Evolutionary conservation across 2,113 vertebrate genomes (phyloP), one percentile per base, ranked within the genome.

Genomic region (Glaucidium brasilianum): DNA sequence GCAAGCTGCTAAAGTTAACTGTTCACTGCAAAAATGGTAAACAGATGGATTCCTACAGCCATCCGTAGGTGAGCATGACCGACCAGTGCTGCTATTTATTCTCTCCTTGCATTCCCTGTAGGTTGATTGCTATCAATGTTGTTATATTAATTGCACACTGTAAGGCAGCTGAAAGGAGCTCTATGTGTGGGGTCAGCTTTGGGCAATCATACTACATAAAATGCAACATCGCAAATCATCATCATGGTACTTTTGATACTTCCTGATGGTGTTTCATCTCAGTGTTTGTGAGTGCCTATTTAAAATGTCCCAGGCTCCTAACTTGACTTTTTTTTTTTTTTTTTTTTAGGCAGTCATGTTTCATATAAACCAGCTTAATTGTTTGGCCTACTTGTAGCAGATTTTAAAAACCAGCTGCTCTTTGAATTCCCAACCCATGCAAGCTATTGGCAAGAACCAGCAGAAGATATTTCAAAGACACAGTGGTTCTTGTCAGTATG

Each of bases 171-270:
- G 59, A 53, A 34, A 32, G 56, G 60, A 45, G 62, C 50, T 74
- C 5, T 0, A 16, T 29, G 35, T 47, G 29, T 14, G 66, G 64
- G 56, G 47, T 35, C 89, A 49, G 53, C 77, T 64, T 59, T 47
- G 43, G 67, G 87, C 49, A 56, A 0, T 13, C 0, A 0, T 62
- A 4, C 39, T 37, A 8, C 0, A 0, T 63, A n/a, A 23, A 78
- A 27, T 17, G 37, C 37, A 32, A 1, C 0, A 0, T 50, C 0
- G 0, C n/a, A 41, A 18, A 9, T 50, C 30, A 3, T 43, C 1
- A 0, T 32, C 22, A 1, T 12, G 6, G 20, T 6, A 39, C 10
- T 12, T 47, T 8, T 72, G 50, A 8, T 55, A 13, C 50, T 88
- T 74, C 55, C 43, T 69, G 12, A 21, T 14, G 29, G 21, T 6